A percentile compares a stretch with the other conserved stretches of the same genome.
These are phyloP conservation scores for Aporrectodea caliginosa DNA, from an alignment of 1,140 invertebrate genomes.

Conservation along the genomic window DNA sequence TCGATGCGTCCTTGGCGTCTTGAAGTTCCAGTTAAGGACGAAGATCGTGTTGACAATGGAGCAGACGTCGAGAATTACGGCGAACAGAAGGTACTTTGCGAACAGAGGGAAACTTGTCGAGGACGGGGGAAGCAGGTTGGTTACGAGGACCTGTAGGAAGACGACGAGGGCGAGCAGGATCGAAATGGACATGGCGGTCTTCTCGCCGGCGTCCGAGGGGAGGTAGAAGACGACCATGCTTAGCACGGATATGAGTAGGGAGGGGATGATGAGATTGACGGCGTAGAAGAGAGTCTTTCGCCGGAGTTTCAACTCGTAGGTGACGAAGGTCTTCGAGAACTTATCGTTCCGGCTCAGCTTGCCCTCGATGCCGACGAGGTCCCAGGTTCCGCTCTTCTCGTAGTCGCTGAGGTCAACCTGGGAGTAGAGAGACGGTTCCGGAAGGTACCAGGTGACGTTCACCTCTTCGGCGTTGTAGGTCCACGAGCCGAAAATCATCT, in stretches of 20 bases:
- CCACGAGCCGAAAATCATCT: constrained; percentile 85
- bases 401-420: constrained; percentile 85
- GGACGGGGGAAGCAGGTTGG: constrained; percentile 93
- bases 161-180: constrained; percentile 96
- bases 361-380: constrained; percentile 85
- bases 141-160: constrained; percentile 84
- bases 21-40: constrained; percentile 97
- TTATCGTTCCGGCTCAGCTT: not conserved
- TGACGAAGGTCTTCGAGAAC: constrained; percentile 70
- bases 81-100: constrained; percentile 93
- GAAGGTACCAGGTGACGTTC: constrained; percentile 2
- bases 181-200: constrained; percentile 60
- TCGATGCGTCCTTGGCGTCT: constrained; percentile 74
- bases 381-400: constrained; percentile 95
- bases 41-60: constrained; percentile 95
- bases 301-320: constrained; percentile 94
- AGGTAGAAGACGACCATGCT: constrained; percentile 95
- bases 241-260: constrained; percentile 98
- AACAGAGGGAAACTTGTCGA: constrained; percentile 91
- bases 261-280: constrained; percentile 99
- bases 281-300: constrained; percentile 98
- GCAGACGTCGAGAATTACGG: constrained; percentile 98
- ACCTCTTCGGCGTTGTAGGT: constrained; percentile 62
- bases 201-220: constrained; percentile 98
- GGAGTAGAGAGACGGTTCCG: constrained; percentile 59